phyloP scores from a whole-genome alignment of 2,888 invertebrate genomes.

The Acronicta aceris region DNA sequence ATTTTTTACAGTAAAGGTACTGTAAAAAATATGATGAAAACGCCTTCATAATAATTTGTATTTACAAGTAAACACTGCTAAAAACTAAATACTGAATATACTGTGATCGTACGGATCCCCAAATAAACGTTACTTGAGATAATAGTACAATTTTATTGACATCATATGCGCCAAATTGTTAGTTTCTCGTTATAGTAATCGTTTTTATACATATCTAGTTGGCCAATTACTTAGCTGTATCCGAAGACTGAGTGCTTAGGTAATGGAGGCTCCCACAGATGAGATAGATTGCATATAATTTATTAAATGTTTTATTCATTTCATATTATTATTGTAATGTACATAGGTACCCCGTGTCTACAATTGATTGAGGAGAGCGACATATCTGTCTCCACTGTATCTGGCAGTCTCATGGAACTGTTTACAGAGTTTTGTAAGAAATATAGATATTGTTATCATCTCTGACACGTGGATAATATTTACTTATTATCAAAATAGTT shows the following conservation, averaged over 20 bases:
- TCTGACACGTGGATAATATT: slow-evolving; percentile 9
- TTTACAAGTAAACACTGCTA: no score
- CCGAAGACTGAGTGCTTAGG: slow-evolving; percentile 51
- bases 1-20: no score
- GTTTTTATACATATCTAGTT: slow-evolving; percentile 39
- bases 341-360: slow-evolving; percentile 46
- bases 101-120: no score
- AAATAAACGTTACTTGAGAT: slow-evolving; percentile 7
- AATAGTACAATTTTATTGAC: slow-evolving; percentile 22
- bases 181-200: slow-evolving; percentile 37
- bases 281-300: slow-evolving; percentile 62
- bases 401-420: slow-evolving; percentile 8
- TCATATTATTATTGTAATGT: slow-evolving; percentile 42
- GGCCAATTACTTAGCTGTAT: slow-evolving; percentile 51
- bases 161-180: slow-evolving; percentile 25
- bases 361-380: slow-evolving; percentile 45
- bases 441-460: neutral
- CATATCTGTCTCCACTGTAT: slow-evolving; percentile 19
- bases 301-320: slow-evolving; percentile 73
- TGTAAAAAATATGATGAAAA: no score
- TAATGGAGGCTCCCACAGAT: slow-evolving; percentile 63
- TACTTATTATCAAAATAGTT: neutral
- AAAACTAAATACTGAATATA: no score
- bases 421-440: slow-evolving; percentile 8
- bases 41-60: no score